Evolutionary conservation across 2,113 vertebrate genomes (phyloP).

Genomic region (Muntiacus muntjak): DNA sequence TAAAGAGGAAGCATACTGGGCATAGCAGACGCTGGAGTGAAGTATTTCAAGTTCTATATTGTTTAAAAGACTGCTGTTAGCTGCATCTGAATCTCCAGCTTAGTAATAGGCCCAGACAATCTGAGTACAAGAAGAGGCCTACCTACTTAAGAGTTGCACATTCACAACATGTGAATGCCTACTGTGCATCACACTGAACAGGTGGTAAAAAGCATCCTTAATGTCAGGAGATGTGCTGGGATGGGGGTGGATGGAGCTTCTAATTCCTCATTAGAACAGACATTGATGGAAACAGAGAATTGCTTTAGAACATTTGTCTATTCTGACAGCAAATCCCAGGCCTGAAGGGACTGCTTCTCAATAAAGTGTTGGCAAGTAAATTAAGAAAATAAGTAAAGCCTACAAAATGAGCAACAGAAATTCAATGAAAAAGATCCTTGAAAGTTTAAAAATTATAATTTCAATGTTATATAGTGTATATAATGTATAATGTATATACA

Average conservation of each 20-base stretch:
- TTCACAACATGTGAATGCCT: neutral
- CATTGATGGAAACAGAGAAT: neutral
- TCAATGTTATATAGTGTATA: neutral
- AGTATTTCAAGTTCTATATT: neutral
- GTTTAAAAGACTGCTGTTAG: neutral
- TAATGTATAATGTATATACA: neutral
- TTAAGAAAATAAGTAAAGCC: neutral
- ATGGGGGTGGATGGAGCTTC: neutral
- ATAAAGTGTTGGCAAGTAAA: neutral
- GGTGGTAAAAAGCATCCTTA: neutral
- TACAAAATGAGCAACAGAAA: neutral
- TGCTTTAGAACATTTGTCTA: neutral
- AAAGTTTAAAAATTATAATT: neutral
- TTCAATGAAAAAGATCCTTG: neutral
- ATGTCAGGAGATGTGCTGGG: neutral
- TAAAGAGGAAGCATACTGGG: neutral
- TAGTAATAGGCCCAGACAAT: neutral
- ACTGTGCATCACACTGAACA: neutral
- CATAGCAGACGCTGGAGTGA: neutral
- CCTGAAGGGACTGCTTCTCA: neutral
- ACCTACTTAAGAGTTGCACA: neutral
- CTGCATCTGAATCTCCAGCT: neutral
- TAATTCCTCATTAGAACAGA: neutral
- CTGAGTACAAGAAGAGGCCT: neutral
- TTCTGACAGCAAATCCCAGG: neutral